A percentile compares a stretch with the other conserved stretches of the same genome.
Evolutionary conservation across 37 sponge, comb jelly and placozoan genomes (phyloP).

Genomic region (Aplysina aerophoba): DNA sequence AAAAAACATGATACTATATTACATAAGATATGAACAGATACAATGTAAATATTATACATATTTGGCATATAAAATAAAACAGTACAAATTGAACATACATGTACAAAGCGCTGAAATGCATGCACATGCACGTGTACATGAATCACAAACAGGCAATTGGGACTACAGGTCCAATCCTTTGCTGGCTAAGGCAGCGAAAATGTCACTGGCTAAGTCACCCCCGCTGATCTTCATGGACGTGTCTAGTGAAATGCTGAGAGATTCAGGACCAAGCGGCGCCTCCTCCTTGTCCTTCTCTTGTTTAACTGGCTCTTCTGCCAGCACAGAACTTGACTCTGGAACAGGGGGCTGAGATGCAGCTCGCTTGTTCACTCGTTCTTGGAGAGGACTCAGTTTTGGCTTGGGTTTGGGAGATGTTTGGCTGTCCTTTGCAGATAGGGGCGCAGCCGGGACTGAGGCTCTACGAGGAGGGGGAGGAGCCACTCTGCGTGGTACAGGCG

Average conservation of each 20-base stretch:
- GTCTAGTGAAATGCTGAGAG: slow-evolving; percentile 3
- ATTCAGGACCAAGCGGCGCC: neutral
- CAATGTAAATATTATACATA: neutral
- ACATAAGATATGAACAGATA: no score
- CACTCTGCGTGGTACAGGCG: neutral
- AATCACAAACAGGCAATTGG: neutral
- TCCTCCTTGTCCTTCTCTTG: neutral
- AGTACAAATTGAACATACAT: neutral
- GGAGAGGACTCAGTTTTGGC: neutral
- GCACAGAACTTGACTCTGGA: neutral
- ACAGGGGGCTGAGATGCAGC: neutral
- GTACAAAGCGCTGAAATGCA: neutral
- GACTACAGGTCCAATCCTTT: slow-evolving; percentile 11
- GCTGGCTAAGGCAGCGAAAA: neutral
- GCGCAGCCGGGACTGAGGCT: neutral
- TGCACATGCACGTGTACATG: neutral
- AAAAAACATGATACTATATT: no score
- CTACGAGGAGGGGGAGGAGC: neutral
- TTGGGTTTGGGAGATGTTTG: neutral
- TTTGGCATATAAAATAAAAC: neutral
- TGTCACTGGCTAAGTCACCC: neutral
- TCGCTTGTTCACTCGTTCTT: neutral
- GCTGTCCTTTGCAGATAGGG: neutral
- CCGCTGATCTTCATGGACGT: neutral
- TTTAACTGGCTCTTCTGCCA: neutral